These are phyloP conservation scores for Drosophila fungiperda DNA, from an alignment of 2,888 invertebrate genomes.

Conservation along the genomic window DNA sequence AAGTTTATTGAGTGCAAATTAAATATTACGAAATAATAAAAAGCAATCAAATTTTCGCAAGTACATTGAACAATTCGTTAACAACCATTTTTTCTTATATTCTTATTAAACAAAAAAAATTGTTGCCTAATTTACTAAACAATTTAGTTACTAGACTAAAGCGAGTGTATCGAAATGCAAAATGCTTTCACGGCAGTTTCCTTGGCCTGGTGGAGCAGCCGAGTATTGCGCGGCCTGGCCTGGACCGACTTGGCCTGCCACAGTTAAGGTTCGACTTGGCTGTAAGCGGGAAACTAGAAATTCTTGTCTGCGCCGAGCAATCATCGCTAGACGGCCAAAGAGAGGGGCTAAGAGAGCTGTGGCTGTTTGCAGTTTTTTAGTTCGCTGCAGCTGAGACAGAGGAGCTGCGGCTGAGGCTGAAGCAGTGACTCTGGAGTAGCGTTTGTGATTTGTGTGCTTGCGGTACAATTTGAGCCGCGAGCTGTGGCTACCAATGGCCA, in stretches of 20 bases:
- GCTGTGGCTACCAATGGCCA: slow-evolving; percentile 78
- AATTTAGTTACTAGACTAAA: background rate
- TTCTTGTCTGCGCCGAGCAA: slow-evolving; percentile 71
- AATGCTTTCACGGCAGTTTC: slow-evolving; percentile 71
- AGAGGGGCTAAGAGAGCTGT: slow-evolving; percentile 2
- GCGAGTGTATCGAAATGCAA: slow-evolving; percentile 64
- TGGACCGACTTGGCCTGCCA: slow-evolving; percentile 49
- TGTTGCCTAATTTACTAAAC: background rate
- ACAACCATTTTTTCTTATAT: no score
- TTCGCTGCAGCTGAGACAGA: slow-evolving; percentile 8
- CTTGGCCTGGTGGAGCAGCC: slow-evolving; percentile 45
- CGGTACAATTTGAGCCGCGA: slow-evolving; percentile 78
- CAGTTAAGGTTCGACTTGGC: slow-evolving; percentile 63
- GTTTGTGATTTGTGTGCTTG: slow-evolving; percentile 77
- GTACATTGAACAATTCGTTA: background rate
- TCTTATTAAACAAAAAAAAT: no score
- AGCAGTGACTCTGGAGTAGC: slow-evolving; percentile 40
- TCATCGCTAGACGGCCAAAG: slow-evolving; percentile 60
- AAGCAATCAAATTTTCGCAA: background rate
- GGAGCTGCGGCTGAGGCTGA: slow-evolving; percentile 13
- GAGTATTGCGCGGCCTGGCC: slow-evolving; percentile 21
- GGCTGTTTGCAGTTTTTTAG: slow-evolving; percentile 5
- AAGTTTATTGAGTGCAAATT: background rate
- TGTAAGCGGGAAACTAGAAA: slow-evolving; percentile 66
- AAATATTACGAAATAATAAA: background rate